These are phyloP conservation scores for Melanerpes formicivorus DNA, from an alignment of 2,113 vertebrate species.

Conservation along the genomic window DNA sequence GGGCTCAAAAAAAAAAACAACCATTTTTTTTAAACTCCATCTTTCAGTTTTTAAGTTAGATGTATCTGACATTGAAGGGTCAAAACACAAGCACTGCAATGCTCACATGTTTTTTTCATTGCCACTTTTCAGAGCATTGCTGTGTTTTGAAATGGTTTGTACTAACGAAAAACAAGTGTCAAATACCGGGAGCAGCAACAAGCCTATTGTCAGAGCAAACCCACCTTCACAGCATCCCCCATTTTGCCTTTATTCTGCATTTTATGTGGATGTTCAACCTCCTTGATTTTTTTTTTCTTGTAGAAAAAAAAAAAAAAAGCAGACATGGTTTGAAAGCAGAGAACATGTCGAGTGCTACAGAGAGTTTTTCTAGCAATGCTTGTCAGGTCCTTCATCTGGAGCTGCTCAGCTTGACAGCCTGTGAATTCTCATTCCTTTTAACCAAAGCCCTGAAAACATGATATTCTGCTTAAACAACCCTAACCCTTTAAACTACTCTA, in stretches of 20 bases:
- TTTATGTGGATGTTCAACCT: not conserved
- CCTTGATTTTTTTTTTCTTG: not conserved
- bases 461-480: conserved; percentile 28
- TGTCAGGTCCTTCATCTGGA: conserved; percentile 18
- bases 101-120: not conserved
- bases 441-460: not conserved
- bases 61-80: not conserved
- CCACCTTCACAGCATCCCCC: not conserved
- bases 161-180: not conserved
- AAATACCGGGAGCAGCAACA: not conserved
- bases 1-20: not conserved
- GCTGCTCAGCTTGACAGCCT: not conserved
- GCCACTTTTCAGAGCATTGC: not conserved
- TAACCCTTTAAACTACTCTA: conserved; percentile 30
- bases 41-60: not conserved
- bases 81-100: not conserved
- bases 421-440: conserved; percentile 4
- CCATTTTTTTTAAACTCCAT: not conserved
- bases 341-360: not conserved
- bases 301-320: not conserved
- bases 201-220: conserved; percentile 28
- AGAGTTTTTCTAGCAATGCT: not conserved
- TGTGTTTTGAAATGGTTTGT: conserved; percentile 14
- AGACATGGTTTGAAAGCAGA: not conserved
- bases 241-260: not conserved